Evolutionary conservation across 2,113 vertebrate species (phyloP), one percentile per base, ranked within the genome.

Genomic region (Microtus pennsylvanicus): DNA sequence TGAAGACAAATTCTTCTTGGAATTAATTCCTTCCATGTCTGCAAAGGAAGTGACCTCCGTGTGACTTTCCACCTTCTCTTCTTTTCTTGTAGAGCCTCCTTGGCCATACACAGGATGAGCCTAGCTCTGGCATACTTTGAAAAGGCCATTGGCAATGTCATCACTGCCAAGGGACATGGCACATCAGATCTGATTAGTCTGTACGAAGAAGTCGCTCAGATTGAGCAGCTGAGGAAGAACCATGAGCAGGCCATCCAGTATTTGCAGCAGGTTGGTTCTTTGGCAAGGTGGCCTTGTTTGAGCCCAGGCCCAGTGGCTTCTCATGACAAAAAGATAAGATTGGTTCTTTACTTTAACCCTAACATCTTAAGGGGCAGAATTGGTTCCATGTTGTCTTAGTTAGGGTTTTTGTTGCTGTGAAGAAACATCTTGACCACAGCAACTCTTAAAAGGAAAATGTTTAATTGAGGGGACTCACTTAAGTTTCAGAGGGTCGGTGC

Each of bases 41-140:
- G 16, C 14, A 92, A 93, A 97, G 47, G 45, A 83, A 89, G 33
- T 70, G 61, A 47, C 24, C 26, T 45, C 2, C 45, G 10, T 86
- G 3, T 95, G 76, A 86, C 95, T 94, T 76, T 61, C 24, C 6
- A 35, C 47, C 69, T 63, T 85, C n/a, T 7, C 78, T 65, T 21
- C 21, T 87, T 96, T 74, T 93, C 77, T 75, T 69, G 11, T 52
- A 98, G 97, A 96, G 97, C 96, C 24, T 96, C 97, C 55, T 47
- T 98, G 89, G 90, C 96, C 52, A 94, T 91, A 89, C 97, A 95
- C 17, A 97, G 96, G 90, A 81, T 97, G 86, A 97, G 93, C 42
- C 96, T 96, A 38, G 97, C 98, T 12, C 87, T 94, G 45, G 28
- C 78, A n/a, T 97, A 97, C 89, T 98, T 98, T 93, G 94, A 98